A percentile compares a stretch with the other conserved stretches of the same genome.
Evolutionary conservation across 2,888 invertebrate species (phyloP).

Genomic region (Saturnia pavonia): DNA sequence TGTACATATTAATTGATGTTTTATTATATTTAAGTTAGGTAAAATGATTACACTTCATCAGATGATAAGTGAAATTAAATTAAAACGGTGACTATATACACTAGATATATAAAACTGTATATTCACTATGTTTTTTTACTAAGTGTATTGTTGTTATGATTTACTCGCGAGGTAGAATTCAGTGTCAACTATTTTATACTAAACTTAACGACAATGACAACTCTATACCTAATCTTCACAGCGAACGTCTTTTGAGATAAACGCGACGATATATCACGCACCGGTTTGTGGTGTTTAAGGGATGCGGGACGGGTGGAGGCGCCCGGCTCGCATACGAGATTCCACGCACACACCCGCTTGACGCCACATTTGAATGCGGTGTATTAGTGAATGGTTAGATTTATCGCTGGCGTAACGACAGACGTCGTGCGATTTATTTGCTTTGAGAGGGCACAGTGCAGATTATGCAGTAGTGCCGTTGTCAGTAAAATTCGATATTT

Average conservation of each 20-base stretch:
- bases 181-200: too few relatives aligned
- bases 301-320: conserved; percentile 24
- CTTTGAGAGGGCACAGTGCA: conserved; percentile 32
- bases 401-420: conserved; percentile 63
- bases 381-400: conserved; percentile 75
- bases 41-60: too few relatives aligned
- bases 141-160: background rate
- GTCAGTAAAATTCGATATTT: too few relatives aligned
- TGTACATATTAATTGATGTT: too few relatives aligned
- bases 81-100: too few relatives aligned
- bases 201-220: background rate
- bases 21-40: too few relatives aligned
- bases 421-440: conserved; percentile 61
- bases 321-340: conserved; percentile 35
- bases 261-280: conserved; percentile 38
- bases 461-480: background rate
- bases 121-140: too few relatives aligned
- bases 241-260: conserved; percentile 18
- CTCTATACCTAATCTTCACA: conserved; percentile 13
- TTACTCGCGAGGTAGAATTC: too few relatives aligned
- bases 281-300: conserved; percentile 20
- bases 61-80: too few relatives aligned
- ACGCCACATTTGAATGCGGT: conserved; percentile 73
- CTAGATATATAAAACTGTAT: too few relatives aligned
- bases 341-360: conserved; percentile 23